Percentiles rank a stretch among this genome's conserved stretches.
These are phyloP conservation scores for Amblyopsis rosae DNA, from an alignment of 2,113 vertebrate species.

Conservation along the genomic window DNA sequence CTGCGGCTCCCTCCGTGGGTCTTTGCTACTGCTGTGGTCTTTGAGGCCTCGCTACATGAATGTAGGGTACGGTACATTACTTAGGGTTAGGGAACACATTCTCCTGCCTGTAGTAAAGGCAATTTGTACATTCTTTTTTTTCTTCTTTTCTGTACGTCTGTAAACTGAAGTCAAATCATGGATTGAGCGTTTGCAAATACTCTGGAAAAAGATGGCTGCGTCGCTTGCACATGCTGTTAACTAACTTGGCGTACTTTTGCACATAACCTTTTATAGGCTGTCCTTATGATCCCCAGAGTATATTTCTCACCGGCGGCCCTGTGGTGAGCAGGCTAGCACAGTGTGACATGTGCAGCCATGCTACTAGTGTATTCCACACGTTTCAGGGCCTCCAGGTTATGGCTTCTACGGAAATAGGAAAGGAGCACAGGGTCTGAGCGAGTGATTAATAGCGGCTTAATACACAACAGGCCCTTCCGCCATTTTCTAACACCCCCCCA, in stretches of 20 bases:
- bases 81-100: too few species aligned
- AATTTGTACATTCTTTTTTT: too few species aligned
- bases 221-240: constrained; percentile 1
- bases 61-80: too few species aligned
- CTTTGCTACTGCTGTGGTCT: too few species aligned
- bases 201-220: not conserved
- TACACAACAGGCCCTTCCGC: constrained; percentile 64
- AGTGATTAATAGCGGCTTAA: constrained; percentile 66
- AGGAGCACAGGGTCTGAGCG: constrained; percentile 60
- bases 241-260: constrained; percentile 6
- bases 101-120: too few species aligned
- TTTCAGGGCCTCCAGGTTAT: constrained; percentile 47
- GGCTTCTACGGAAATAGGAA: constrained; percentile 63
- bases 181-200: too few species aligned
- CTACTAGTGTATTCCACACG: constrained; percentile 59
- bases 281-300: constrained; percentile 37
- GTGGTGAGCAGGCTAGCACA: constrained; percentile 53
- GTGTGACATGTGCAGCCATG: constrained; percentile 69
- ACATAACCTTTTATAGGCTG: constrained; percentile 42
- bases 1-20: constrained; percentile 22
- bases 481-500: constrained; percentile 46
- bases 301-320: constrained; percentile 37
- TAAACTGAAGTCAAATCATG: too few species aligned
- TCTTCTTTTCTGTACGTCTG: too few species aligned
- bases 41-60: too few species aligned